These are phyloP conservation scores for Coelopa pilipes DNA, from an alignment of 2,888 invertebrate species.

Conservation along the genomic window DNA sequence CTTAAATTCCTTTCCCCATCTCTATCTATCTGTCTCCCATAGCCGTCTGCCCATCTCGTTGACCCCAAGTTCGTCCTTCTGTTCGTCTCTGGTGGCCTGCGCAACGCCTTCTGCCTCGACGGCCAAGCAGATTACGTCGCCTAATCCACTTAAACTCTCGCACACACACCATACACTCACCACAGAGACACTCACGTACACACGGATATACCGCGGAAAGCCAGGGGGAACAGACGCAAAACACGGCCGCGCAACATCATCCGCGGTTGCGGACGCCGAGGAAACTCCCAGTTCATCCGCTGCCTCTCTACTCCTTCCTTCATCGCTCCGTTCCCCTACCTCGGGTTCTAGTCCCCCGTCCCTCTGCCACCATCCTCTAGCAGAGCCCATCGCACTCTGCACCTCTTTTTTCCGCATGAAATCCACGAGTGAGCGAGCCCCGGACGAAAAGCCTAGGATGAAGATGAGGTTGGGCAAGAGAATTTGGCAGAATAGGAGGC, in stretches of 20 bases:
- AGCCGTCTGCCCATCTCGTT: no score
- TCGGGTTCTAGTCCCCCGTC: background rate
- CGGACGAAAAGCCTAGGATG: no score
- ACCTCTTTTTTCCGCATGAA: background rate
- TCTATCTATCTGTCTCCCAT: no score
- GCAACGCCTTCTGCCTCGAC: conserved; percentile 5
- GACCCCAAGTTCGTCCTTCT: background rate
- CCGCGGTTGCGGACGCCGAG: conserved; percentile 23
- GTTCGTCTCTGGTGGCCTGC: background rate
- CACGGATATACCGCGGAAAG: background rate
- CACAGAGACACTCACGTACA: no score
- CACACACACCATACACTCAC: conserved; percentile 9
- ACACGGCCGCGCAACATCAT: conserved; percentile 27
- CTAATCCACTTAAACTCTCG: conserved; percentile 23
- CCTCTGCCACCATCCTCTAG: no score
- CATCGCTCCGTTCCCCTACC: background rate
- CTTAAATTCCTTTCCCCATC: no score
- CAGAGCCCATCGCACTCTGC: background rate
- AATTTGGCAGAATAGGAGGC: no score
- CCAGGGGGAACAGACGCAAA: background rate
- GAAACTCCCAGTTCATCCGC: background rate
- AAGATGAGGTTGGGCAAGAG: no score
- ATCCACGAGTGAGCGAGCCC: no score
- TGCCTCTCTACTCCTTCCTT: background rate
- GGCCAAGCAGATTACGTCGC: conserved; percentile 19